These are phyloP conservation scores for Anableps anableps DNA, from an alignment of 2,797 vertebrate genomes.

Conservation along the genomic window DNA sequence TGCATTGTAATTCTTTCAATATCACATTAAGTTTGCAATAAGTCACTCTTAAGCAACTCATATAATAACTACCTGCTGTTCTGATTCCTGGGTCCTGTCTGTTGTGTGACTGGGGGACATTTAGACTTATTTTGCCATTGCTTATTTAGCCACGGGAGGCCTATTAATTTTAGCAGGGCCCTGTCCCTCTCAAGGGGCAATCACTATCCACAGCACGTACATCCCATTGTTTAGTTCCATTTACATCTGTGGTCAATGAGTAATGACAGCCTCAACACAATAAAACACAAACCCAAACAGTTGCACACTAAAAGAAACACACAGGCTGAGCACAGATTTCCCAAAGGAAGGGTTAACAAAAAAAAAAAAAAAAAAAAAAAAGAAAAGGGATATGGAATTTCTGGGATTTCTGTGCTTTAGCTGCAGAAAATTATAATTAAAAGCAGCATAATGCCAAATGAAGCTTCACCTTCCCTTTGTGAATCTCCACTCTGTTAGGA, in stretches of 20 bases:
- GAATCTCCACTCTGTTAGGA: slow-evolving; percentile 59
- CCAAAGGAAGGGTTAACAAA: slow-evolving; percentile 46
- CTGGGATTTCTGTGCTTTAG: slow-evolving; percentile 25
- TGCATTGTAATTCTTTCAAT: slow-evolving; percentile 71
- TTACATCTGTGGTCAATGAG: slow-evolving; percentile 83
- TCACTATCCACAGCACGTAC: slow-evolving; percentile 71
- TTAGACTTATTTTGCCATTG: slow-evolving; percentile 85
- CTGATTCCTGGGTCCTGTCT: slow-evolving; percentile 82
- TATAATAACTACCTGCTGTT: slow-evolving; percentile 87
- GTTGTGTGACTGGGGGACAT: slow-evolving; percentile 82
- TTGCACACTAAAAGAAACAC: slow-evolving; percentile 28
- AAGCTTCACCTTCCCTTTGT: slow-evolving; percentile 61
- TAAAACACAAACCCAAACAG: slow-evolving; percentile 64
- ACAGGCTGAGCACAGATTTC: slow-evolving; percentile 39
- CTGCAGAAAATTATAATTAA: slow-evolving; percentile 55
- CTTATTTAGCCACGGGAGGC: slow-evolving; percentile 86
- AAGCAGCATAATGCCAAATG: slow-evolving; percentile 48
- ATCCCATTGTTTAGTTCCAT: slow-evolving; percentile 81
- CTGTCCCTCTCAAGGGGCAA: slow-evolving; percentile 81
- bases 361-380: background rate
- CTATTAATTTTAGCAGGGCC: slow-evolving; percentile 86
- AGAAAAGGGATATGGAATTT: slow-evolving; percentile 31
- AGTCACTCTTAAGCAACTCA: slow-evolving; percentile 78
- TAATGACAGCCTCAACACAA: slow-evolving; percentile 73
- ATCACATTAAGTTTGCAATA: slow-evolving; percentile 78